Evolutionary conservation across 2,113 vertebrate genomes (phyloP), one percentile per base, ranked within the genome.

Genomic region (Upupa epops): DNA sequence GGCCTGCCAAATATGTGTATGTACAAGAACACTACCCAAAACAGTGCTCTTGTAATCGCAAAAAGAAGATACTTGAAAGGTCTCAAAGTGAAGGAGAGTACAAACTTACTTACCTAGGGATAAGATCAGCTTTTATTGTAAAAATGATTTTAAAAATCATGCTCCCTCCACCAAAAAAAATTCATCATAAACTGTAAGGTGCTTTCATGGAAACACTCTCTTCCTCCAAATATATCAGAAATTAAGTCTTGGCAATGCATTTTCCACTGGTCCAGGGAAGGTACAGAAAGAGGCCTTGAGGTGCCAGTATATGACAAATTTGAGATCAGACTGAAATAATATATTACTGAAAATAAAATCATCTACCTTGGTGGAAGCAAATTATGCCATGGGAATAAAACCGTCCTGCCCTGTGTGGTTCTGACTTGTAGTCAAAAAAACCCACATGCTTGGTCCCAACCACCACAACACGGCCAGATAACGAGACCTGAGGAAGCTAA

Each of bases 401-500:
- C 8, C 79, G 14, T 24, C 74, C 42, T 84, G 73, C 24, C 29
- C 68, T 76, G 5, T 40, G 31, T 32, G 10, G 55, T 68, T 87
- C 34, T 56, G 71, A 68, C 87, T 72, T 79, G 52, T 64, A 69
- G 80, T 65, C 60, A 55, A 61, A 83, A 68, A 0, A 29, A 78
- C 78, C 70, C 17, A 32, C 22, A n/a, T 1, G 19, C 65, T 83
- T 66, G 32, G 76, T 83, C 71, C 19, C 5, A 3, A 10, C 32
- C 49, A 66, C 46, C 46, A 55, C 11, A 34, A 65, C 0, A 0
- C 65, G 63, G 63, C 19, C 48, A 78, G 76, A 72, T 80, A 89
- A 91, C 45, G 65, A 89, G 77, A 88, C 25, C 42, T 79, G n/a
- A 81, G 45, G 40, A 84, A 94, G 72, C 61, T 86, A 80, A 88